Evolutionary conservation across 2,113 vertebrate genomes (phyloP).

Genomic region (Phyllostomus discolor): DNA sequence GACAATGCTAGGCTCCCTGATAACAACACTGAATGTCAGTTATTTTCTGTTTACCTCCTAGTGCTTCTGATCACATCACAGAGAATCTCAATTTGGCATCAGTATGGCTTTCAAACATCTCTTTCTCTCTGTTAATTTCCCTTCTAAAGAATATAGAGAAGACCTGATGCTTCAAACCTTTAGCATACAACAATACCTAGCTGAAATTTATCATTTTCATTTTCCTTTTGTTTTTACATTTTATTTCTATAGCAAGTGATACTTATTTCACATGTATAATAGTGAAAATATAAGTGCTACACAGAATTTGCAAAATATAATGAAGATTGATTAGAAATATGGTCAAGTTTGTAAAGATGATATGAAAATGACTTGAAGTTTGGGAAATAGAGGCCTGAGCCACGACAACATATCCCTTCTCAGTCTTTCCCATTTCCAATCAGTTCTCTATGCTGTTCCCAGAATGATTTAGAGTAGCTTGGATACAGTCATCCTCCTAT

Average conservation of each 20-base stretch:
- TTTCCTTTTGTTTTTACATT: neutral
- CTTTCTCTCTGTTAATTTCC: neutral
- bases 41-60: neutral
- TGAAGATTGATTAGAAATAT: neutral
- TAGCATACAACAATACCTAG: neutral
- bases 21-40: neutral
- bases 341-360: neutral
- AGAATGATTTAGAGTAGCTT: neutral
- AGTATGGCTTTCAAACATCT: neutral
- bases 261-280: neutral
- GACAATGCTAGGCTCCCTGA: neutral
- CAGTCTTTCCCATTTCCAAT: neutral
- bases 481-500: neutral
- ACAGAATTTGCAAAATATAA: neutral
- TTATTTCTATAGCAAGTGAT: conserved; percentile 16
- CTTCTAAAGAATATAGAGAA: neutral
- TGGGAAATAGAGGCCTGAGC: neutral
- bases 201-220: neutral
- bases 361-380: neutral
- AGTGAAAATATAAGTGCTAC: neutral
- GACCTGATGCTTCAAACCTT: neutral
- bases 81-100: neutral
- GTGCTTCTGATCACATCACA: neutral
- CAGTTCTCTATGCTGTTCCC: neutral
- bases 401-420: neutral